A percentile compares a stretch with the other conserved stretches of the same genome.
These are phyloP conservation scores for Asarcornis scutulata DNA, from an alignment of 2,113 vertebrate species.

Conservation along the genomic window DNA sequence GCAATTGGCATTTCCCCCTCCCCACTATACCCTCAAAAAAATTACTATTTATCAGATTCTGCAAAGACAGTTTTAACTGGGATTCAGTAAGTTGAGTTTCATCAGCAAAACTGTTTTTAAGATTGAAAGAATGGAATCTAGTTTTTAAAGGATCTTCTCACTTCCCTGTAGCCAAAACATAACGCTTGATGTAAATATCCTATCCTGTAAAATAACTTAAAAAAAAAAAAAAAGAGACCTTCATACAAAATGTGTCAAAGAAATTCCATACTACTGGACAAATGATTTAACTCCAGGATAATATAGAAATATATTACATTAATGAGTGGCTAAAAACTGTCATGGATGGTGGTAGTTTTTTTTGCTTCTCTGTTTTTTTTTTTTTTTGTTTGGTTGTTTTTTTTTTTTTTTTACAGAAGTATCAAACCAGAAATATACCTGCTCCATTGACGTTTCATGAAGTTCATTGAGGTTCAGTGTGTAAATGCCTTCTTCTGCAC, in stretches of 20 bases:
- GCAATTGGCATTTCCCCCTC: not conserved
- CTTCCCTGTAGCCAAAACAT: not conserved
- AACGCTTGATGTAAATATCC: not conserved
- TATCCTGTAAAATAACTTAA: not conserved
- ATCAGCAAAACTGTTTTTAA: not conserved
- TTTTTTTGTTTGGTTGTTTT: not conserved
- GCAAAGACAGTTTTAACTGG: not conserved
- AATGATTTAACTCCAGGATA: not conserved
- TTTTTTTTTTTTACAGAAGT: not conserved
- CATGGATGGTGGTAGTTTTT: not conserved
- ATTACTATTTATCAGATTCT: not conserved
- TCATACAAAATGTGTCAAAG: not conserved
- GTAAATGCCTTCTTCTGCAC: slow-evolving; percentile 98
- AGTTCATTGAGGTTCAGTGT: slow-evolving; percentile 98
- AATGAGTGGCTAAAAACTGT: not conserved
- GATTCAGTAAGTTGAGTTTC: not conserved
- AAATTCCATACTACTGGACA: not conserved
- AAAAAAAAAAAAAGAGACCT: not conserved
- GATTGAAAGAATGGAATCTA: not conserved
- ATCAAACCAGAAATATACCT: slow-evolving; percentile 77
- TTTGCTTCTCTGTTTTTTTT: not conserved
- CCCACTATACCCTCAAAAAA: not conserved
- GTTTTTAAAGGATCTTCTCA: not conserved
- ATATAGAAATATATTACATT: not conserved
- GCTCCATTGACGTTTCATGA: slow-evolving; percentile 98